A percentile compares a stretch with the other conserved stretches of the same genome.
phyloP scores from a whole-genome alignment of 2,888 invertebrate species.

The Nycteola revayana region DNA sequence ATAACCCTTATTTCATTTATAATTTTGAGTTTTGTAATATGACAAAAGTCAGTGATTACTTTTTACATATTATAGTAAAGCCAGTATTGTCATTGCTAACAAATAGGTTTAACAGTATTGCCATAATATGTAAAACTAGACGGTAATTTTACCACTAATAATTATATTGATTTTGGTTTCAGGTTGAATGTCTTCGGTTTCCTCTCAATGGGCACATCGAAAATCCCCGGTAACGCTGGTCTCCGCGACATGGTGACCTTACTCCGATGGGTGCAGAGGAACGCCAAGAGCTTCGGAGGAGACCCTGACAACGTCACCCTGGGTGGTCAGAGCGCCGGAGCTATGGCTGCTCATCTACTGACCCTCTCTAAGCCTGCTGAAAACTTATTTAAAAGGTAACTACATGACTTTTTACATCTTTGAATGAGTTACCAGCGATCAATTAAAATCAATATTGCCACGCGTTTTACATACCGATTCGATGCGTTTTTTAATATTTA shows the following conservation, averaged over 20 bases:
- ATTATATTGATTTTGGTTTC: no score
- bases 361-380: slow-evolving; percentile 53
- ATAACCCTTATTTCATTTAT: no score
- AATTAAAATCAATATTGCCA: neutral
- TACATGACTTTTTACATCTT: neutral
- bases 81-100: no score
- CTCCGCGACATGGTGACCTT: slow-evolving; percentile 67
- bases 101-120: no score
- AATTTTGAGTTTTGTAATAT: no score
- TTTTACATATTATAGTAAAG: no score
- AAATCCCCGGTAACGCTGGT: slow-evolving; percentile 71
- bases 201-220: slow-evolving; percentile 55
- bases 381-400: slow-evolving; percentile 58
- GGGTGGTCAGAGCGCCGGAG: slow-evolving; percentile 71
- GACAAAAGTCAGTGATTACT: no score
- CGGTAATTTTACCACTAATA: no score
- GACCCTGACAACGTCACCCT: slow-evolving; percentile 63
- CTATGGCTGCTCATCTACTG: slow-evolving; percentile 54
- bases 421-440: neutral
- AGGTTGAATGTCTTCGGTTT: slow-evolving; percentile 72
- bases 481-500: no score
- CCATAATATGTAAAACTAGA: no score
- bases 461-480: no score
- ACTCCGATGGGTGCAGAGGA: slow-evolving; percentile 63
- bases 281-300: slow-evolving; percentile 63